Conservation (phyloP, 2,888 invertebrate genomes). For the Sesia apiformis region DNA sequence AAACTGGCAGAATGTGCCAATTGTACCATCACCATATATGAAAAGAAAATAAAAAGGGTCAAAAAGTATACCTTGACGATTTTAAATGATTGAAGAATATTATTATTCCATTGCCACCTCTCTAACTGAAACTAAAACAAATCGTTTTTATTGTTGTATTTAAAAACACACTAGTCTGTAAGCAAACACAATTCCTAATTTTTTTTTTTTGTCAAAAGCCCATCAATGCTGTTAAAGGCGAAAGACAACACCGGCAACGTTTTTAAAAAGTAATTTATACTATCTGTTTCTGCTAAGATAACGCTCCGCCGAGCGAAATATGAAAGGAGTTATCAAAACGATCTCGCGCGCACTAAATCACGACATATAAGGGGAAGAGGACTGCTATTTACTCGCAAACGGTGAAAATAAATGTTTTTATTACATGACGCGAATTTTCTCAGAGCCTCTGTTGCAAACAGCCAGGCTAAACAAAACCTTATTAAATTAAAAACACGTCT, state of each 20-base stretch:
- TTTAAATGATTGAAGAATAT: too few relatives aligned
- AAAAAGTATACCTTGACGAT: too few relatives aligned
- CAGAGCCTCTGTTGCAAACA: constrained; percentile 43
- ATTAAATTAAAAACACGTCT: constrained; percentile 18
- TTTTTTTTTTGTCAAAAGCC: constrained; percentile 22
- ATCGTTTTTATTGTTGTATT: too few relatives aligned
- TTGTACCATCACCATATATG: too few relatives aligned
- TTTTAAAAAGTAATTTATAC: constrained; percentile 43
- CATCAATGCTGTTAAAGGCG: constrained; percentile 19
- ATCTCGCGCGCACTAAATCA: constrained; percentile 73
- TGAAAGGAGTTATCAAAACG: constrained; percentile 71
- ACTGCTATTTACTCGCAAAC: constrained; percentile 69
- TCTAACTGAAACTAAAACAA: too few relatives aligned
- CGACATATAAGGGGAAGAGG: constrained; percentile 68
- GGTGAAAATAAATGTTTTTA: constrained; percentile 73
- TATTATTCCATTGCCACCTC: too few relatives aligned
- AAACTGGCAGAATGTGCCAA: too few relatives aligned
- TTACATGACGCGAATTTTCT: constrained; percentile 72
- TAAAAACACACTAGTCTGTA: too few relatives aligned
- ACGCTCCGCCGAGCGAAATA: constrained; percentile 63
- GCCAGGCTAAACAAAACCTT: constrained; percentile 23
- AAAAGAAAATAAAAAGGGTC: too few relatives aligned
- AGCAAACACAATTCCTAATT: too few relatives aligned
- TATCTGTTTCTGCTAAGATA: constrained; percentile 66
- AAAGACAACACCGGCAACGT: constrained; percentile 19